phyloP scores from a whole-genome alignment of 2,797 vertebrate species.

The Sarcophilus harrisii region DNA sequence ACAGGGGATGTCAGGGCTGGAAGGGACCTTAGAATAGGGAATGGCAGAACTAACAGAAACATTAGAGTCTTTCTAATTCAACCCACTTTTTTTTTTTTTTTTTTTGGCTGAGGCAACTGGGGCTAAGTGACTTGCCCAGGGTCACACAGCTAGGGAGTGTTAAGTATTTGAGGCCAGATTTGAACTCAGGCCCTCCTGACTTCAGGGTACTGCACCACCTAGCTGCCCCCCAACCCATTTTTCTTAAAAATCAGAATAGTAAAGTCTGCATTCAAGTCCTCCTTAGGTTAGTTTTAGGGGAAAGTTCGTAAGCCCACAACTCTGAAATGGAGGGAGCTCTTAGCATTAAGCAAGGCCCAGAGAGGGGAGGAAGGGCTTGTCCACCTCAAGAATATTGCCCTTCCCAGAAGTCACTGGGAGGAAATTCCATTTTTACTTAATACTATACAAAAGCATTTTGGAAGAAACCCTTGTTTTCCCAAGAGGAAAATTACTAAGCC shows the following conservation, averaged over 20 bases:
- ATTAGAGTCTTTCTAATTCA: neutral
- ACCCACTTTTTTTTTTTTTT: neutral
- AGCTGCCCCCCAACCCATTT: neutral
- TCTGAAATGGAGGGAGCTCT: neutral
- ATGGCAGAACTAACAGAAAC: neutral
- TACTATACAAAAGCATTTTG: neutral
- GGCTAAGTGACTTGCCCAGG: no score
- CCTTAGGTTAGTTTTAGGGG: neutral
- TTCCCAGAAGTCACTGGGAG: neutral
- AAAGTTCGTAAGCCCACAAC: neutral
- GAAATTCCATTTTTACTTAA: neutral
- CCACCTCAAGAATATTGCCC: neutral
- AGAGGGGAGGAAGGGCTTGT: neutral
- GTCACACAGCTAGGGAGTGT: no score
- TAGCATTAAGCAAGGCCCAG: neutral
- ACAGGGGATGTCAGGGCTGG: no score
- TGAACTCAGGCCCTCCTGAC: no score
- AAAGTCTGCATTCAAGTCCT: neutral
- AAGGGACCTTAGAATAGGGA: neutral
- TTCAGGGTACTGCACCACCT: no score
- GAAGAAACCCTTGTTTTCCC: neutral
- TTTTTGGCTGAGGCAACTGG: no score
- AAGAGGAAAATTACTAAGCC: neutral
- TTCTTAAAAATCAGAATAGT: neutral
- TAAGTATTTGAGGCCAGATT: no score